Evolutionary conservation across 1,140 invertebrate genomes (phyloP).

Genomic region (Palaemon carinicauda): DNA sequence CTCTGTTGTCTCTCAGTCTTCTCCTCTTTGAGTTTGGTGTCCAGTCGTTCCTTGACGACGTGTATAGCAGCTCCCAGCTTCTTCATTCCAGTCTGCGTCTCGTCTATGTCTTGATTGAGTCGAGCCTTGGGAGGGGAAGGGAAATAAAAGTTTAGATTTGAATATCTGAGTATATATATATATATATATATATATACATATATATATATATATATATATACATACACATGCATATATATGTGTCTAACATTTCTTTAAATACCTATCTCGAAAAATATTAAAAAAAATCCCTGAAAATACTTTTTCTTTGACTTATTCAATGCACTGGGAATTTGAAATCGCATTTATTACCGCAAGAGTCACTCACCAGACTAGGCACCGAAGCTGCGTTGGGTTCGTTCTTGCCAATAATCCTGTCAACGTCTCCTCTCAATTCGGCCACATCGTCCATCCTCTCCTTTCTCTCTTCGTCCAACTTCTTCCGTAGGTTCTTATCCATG

Average conservation of each 20-base stretch:
- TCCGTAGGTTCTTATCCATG: slow-evolving; percentile 7
- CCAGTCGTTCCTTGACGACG: slow-evolving; percentile 52
- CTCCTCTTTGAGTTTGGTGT: slow-evolving; percentile 56
- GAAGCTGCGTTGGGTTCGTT: slow-evolving; percentile 5
- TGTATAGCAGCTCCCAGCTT: slow-evolving; percentile 61
- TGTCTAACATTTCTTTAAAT: neutral
- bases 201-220: neutral
- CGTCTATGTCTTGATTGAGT: slow-evolving; percentile 55
- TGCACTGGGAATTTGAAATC: too few species aligned
- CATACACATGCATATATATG: neutral
- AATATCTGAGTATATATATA: neutral
- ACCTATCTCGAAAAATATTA: too few species aligned
- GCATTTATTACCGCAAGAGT: neutral
- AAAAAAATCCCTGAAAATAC: too few species aligned
- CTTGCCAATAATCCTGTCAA: slow-evolving; percentile 38
- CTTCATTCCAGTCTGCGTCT: slow-evolving; percentile 60
- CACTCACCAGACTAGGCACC: slow-evolving; percentile 36
- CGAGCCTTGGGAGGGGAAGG: slow-evolving; percentile 43
- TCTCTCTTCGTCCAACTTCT: slow-evolving; percentile 49
- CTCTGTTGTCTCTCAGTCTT: slow-evolving; percentile 40
- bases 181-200: neutral
- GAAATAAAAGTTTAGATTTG: neutral
- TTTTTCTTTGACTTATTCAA: neutral
- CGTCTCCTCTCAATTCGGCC: slow-evolving; percentile 16
- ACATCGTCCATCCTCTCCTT: slow-evolving; percentile 43